Conservation (phyloP, 2,888 invertebrate genomes). For the Acanthosepion pharaonis region DNA sequence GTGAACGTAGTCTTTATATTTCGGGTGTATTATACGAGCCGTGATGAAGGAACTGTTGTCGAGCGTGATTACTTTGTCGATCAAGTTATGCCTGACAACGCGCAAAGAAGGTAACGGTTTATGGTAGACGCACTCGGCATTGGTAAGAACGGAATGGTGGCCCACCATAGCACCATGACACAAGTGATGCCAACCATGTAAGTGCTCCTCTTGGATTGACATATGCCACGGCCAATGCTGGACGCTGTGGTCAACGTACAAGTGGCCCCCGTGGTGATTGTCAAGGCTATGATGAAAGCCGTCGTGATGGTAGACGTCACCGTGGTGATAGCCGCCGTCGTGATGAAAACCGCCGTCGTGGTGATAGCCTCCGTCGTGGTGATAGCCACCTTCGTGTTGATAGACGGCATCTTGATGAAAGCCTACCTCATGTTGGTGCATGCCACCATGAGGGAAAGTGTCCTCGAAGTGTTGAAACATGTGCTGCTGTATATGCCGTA, state of each 20-base stretch:
- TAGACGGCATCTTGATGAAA: not conserved
- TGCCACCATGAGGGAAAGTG: not conserved
- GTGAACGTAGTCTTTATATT: not conserved
- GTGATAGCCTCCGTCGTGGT: not conserved
- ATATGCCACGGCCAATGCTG: not conserved
- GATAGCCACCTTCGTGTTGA: too few species aligned
- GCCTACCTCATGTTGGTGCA: not conserved
- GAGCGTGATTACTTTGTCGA: slow-evolving; percentile 12
- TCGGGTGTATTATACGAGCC: not conserved
- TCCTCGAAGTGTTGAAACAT: not conserved
- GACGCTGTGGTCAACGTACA: not conserved
- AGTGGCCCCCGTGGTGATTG: not conserved
- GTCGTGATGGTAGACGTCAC: too few species aligned
- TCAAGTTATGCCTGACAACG: not conserved
- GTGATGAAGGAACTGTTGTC: not conserved
- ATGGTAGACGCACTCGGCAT: not conserved
- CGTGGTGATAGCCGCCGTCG: not conserved
- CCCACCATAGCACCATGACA: not conserved
- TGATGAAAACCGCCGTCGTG: not conserved
- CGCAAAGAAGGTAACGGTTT: not conserved
- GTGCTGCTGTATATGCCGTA: not conserved
- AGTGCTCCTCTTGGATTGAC: not conserved
- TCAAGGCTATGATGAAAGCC: not conserved
- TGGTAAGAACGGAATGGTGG: not conserved
- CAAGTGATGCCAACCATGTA: not conserved